Evolutionary conservation across 2,797 vertebrate species (phyloP).

Genomic region (Strix occidentalis): DNA sequence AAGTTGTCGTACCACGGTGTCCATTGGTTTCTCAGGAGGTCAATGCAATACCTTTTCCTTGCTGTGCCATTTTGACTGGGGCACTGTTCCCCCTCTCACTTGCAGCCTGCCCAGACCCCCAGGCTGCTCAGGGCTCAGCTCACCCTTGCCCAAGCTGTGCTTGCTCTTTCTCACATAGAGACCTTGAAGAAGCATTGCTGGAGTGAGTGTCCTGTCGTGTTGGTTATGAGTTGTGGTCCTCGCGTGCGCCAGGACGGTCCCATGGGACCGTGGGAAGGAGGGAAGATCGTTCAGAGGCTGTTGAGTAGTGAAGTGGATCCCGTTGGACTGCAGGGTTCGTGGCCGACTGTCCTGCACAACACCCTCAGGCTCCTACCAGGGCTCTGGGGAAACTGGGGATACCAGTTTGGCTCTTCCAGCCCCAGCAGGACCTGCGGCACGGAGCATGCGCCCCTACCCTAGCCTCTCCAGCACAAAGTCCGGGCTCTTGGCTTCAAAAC

Average conservation of each 20-base stretch:
- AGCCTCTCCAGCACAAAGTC: slow-evolving; percentile 31
- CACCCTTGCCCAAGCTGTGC: not conserved
- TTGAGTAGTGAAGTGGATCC: not conserved
- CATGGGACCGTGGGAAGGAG: not conserved
- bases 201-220: fast-evolving
- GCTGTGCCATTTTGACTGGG: not conserved
- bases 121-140: not conserved
- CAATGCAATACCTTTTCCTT: not conserved
- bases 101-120: not conserved
- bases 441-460: not conserved
- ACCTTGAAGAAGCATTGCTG: not conserved
- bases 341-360: fast-evolving
- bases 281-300: not conserved
- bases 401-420: not conserved
- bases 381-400: not conserved
- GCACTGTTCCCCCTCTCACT: not conserved
- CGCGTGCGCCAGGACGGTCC: fast-evolving
- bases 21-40: not conserved
- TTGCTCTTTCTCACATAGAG: not conserved
- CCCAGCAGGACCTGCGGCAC: not conserved
- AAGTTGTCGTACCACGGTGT: not conserved
- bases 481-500: not conserved
- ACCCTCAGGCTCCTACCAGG: not conserved
- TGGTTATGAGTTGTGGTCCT: not conserved
- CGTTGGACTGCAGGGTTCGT: fast-evolving